These are phyloP conservation scores for Mystacides longicornis DNA, from an alignment of 2,888 invertebrate genomes.

Conservation along the genomic window DNA sequence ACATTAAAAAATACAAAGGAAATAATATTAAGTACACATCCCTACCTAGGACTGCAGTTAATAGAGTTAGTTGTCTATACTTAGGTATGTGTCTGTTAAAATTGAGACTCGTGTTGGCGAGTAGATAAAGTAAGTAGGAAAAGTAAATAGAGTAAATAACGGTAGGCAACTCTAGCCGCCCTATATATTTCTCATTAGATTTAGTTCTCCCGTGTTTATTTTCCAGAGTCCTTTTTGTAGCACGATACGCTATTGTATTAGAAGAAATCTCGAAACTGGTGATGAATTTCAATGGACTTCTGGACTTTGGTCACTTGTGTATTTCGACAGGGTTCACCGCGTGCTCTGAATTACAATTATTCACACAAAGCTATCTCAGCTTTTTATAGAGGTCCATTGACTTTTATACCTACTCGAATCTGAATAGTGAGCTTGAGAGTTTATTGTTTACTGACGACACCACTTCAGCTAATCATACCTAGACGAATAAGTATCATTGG, in stretches of 20 bases:
- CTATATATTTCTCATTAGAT: conserved; percentile 2
- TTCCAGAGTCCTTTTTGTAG: neutral
- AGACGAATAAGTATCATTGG: too few species aligned
- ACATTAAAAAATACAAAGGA: too few species aligned
- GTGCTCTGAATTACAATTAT: neutral
- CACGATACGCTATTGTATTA: conserved; percentile 1
- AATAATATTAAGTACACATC: too few species aligned
- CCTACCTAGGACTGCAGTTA: too few species aligned
- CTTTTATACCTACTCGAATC: too few species aligned
- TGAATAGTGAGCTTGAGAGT: too few species aligned
- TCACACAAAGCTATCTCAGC: neutral
- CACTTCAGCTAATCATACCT: too few species aligned
- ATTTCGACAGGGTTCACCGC: neutral
- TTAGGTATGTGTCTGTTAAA: too few species aligned
- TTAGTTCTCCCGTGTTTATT: neutral
- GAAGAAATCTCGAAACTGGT: conserved; percentile 1
- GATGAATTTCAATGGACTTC: neutral
- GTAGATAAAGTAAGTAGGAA: neutral
- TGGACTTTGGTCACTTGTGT: neutral
- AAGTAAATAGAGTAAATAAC: neutral
- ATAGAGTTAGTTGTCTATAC: too few species aligned
- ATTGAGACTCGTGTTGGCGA: neutral
- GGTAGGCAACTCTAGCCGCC: neutral
- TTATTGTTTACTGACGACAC: too few species aligned
- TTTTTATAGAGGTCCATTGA: too few species aligned